Evolutionary conservation across 2,113 vertebrate species (phyloP).

Genomic region (Lamprologus tigripictilis): DNA sequence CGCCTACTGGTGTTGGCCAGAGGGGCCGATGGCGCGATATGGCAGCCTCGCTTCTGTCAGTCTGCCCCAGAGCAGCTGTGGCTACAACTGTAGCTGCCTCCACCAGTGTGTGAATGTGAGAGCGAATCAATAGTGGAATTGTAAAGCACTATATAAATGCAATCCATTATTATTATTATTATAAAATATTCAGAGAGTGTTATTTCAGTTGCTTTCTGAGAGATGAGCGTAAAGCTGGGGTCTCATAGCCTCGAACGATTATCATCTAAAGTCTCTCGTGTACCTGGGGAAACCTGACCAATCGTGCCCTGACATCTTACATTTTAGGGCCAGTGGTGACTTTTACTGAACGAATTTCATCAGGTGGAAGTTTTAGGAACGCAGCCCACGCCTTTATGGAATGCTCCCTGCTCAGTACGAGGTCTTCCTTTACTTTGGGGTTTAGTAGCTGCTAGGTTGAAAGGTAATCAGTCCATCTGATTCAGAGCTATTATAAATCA

Average conservation of each 20-base stretch:
- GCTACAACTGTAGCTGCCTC: fast-evolving
- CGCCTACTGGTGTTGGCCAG: fast-evolving
- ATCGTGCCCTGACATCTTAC: fast-evolving
- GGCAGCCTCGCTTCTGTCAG: fast-evolving
- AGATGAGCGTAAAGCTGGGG: neutral
- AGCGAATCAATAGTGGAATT: fast-evolving
- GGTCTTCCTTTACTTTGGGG: neutral
- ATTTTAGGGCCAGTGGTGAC: fast-evolving
- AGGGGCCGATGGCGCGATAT: fast-evolving
- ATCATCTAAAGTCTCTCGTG: neutral
- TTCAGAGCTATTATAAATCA: neutral
- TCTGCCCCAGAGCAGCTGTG: neutral
- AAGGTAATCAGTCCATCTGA: neutral
- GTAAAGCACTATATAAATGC: fast-evolving
- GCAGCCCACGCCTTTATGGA: neutral
- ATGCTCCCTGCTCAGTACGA: neutral
- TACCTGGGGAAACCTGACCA: neutral
- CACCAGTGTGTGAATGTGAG: neutral
- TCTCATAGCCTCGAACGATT: neutral
- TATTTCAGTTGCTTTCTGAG: neutral
- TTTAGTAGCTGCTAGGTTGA: neutral
- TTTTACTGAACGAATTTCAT: neutral
- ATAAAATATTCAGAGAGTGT: neutral
- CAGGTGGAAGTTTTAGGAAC: neutral
- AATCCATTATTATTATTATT: neutral